Conservation (phyloP, 2,113 vertebrate species). For the Anarhynchus alexandrinus region DNA sequence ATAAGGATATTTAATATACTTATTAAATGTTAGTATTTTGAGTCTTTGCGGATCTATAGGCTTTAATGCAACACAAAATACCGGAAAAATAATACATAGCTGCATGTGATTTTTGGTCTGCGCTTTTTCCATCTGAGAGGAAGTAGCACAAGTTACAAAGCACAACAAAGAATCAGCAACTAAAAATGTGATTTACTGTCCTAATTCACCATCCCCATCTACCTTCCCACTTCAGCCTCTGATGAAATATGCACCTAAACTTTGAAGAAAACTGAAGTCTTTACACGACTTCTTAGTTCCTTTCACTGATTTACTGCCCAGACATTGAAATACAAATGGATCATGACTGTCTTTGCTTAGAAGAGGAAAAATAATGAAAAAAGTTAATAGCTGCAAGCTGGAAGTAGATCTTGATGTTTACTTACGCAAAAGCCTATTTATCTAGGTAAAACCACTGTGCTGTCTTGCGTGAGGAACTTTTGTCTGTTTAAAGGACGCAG, state of each 20-base stretch:
- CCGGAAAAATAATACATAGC: neutral
- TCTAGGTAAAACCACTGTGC: neutral
- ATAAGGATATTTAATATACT: neutral
- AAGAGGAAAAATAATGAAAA: neutral
- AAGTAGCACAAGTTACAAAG: neutral
- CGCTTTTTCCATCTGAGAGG: neutral
- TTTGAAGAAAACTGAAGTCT: neutral
- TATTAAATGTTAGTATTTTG: neutral
- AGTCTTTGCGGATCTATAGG: neutral
- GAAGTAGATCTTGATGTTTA: neutral
- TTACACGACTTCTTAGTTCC: neutral
- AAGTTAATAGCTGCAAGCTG: neutral
- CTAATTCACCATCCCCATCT: neutral
- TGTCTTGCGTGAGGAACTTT: neutral
- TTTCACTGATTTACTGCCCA: neutral
- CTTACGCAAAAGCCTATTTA: neutral
- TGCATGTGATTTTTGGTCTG: neutral
- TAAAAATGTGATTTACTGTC: neutral
- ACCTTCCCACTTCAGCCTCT: neutral
- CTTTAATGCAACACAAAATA: neutral
- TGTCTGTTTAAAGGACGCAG: neutral
- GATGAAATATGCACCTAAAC: neutral
- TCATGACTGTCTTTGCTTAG: neutral
- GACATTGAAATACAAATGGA: neutral
- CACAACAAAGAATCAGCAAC: neutral